Conservation (phyloP, 2,888 invertebrate genomes). For the Sepioteuthis lessoniana region DNA sequence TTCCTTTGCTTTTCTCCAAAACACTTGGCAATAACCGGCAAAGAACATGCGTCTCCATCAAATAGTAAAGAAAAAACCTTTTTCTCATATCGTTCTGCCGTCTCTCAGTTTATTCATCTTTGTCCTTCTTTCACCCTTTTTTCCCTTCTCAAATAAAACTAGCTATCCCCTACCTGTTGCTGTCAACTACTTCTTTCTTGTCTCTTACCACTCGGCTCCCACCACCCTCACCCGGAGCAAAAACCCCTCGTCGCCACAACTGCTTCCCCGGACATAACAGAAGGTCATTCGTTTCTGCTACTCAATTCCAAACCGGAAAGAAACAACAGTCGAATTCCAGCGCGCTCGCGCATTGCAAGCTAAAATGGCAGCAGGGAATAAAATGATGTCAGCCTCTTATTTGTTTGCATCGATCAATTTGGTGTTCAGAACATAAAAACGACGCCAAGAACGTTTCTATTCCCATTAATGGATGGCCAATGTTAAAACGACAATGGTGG, state of each 20-base stretch:
- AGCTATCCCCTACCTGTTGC: neutral
- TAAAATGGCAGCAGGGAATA: neutral
- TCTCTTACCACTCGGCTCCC: too few species aligned
- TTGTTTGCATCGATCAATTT: neutral
- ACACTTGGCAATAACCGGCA: neutral
- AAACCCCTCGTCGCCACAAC: neutral
- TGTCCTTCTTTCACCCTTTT: too few species aligned
- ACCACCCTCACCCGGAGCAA: too few species aligned
- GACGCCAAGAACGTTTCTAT: neutral
- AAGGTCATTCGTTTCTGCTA: conserved; percentile 33
- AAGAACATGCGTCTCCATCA: neutral
- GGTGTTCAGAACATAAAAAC: neutral
- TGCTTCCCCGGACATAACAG: neutral
- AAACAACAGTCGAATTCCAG: neutral
- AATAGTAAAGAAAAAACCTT: neutral
- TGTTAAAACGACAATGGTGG: neutral
- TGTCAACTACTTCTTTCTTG: neutral
- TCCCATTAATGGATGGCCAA: neutral
- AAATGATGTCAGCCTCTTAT: conserved; percentile 33
- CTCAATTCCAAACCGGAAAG: conserved; percentile 33
- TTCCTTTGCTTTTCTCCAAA: neutral
- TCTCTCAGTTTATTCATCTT: too few species aligned
- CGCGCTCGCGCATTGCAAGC: neutral
- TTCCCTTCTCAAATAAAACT: neutral
- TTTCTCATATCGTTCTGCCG: too few species aligned